Percentiles rank a stretch among this genome's conserved stretches.
Evolutionary conservation across 1,140 invertebrate genomes (phyloP).

Genomic region (Ceratosolen fusciceps): DNA sequence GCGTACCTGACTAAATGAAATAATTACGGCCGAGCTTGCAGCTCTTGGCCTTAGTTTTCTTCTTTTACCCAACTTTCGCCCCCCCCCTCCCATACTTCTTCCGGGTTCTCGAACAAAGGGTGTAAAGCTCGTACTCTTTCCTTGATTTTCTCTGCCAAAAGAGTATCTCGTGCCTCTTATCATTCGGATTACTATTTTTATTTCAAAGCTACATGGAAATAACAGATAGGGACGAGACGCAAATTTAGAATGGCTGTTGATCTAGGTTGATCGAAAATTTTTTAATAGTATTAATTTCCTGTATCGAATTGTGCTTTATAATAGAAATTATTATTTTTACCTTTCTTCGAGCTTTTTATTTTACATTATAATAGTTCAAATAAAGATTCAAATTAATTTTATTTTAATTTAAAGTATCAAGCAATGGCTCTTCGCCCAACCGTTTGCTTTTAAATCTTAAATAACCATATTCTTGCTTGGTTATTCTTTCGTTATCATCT

Average conservation of each 20-base stretch:
- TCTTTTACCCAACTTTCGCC: constrained; percentile 17
- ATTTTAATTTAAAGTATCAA: too few species aligned
- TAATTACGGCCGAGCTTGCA: constrained; percentile 52
- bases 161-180: not conserved
- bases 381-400: too few species aligned
- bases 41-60: not conserved
- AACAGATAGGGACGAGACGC: constrained; percentile 9
- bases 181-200: too few species aligned
- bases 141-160: not conserved
- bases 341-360: too few species aligned
- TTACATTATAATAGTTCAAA: too few species aligned
- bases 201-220: not conserved
- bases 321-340: too few species aligned
- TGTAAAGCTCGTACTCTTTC: constrained; percentile 1
- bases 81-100: not conserved
- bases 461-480: too few species aligned
- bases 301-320: too few species aligned
- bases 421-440: too few species aligned
- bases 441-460: too few species aligned
- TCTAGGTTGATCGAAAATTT: not conserved
- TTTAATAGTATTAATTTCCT: not conserved
- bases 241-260: constrained; percentile 11
- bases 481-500: too few species aligned
- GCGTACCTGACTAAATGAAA: constrained; percentile 57
- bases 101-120: constrained; percentile 10